Percentiles rank a stretch among this genome's conserved stretches.
Evolutionary conservation across 2,113 vertebrate species (phyloP).

Genomic region (Aix galericulata): DNA sequence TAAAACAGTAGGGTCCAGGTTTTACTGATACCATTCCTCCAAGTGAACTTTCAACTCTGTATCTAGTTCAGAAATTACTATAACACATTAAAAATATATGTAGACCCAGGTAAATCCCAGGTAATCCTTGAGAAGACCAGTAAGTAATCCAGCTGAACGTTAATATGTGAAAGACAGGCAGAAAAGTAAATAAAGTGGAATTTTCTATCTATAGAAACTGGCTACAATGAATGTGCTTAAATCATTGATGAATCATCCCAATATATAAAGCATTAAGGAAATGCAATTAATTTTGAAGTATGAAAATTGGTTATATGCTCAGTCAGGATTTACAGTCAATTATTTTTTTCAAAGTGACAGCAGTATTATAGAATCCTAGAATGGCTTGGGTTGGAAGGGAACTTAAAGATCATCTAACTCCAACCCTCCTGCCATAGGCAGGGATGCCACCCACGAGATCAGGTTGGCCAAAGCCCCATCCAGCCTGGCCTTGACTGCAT

Average conservation of each 20-base stretch:
- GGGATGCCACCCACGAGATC: no score
- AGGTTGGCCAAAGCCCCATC: no score
- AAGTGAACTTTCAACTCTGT: neutral
- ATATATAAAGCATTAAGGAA: neutral
- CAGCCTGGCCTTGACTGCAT: no score
- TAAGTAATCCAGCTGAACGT: neutral
- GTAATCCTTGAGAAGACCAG: neutral
- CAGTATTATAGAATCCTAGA: neutral
- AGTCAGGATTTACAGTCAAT: constrained; percentile 24
- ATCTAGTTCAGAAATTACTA: neutral
- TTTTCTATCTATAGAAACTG: neutral
- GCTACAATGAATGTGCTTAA: neutral
- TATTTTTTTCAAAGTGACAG: constrained; percentile 16
- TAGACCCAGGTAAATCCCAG: neutral
- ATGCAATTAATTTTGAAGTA: constrained; percentile 31
- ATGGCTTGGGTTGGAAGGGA: no score
- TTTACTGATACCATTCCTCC: neutral
- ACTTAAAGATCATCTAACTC: no score
- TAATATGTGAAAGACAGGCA: neutral
- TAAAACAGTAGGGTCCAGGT: neutral
- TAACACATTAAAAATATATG: neutral
- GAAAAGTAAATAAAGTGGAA: neutral
- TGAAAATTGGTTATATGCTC: neutral
- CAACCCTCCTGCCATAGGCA: no score
- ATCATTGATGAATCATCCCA: neutral